Evolutionary conservation across 2,113 vertebrate species (phyloP), one percentile per base, ranked within the genome.

Genomic region (Prionailurus viverrinus): DNA sequence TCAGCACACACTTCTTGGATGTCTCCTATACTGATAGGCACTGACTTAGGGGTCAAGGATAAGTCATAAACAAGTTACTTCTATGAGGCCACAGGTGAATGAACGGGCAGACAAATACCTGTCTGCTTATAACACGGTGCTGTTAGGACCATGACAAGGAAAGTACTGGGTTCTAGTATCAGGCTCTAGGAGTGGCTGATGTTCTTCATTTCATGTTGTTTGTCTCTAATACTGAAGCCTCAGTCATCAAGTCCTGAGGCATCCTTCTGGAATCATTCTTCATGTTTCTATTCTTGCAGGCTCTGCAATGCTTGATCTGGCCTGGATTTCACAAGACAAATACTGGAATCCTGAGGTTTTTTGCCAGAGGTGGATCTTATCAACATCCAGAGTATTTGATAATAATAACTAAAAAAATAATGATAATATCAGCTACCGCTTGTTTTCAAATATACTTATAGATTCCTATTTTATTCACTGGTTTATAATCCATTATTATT

Each of bases 231-330:
- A 80, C n/a, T 73, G 25, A 91, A 68, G 11, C 11, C 10, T 39
- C 48, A 68, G 31, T 68, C 68, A 48, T 61, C 48, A 87, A 87
- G 55, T 36, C 36, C 36, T 36, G 55, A 91, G 53, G 5, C 8
- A 41, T 92, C 21, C 33, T 79, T 92, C 78, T 92, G 69, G 21
- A 76, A 78, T 84, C 51, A 95, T 84, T 78, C 69, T 53, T 89
- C 66, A 92, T 31, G 76, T 33, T 88, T 81, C n/a, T 65, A n/a
- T 25, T 66, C 82, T 48, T 79, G 18, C 5, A 80, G 84, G 36
- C 18, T 83, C n/a, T 48, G 13, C 51, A 51, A 63, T 63, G 19
- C 33, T 83, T 55, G 25, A 76, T 33, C 4, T 83, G 73, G 14
- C 12, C n/a, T 65, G 73, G 6, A 58, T 31, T 74, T 85, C 36